These are phyloP conservation scores for Oppia nitens DNA, from an alignment of 1,140 invertebrate genomes.

Conservation along the genomic window DNA sequence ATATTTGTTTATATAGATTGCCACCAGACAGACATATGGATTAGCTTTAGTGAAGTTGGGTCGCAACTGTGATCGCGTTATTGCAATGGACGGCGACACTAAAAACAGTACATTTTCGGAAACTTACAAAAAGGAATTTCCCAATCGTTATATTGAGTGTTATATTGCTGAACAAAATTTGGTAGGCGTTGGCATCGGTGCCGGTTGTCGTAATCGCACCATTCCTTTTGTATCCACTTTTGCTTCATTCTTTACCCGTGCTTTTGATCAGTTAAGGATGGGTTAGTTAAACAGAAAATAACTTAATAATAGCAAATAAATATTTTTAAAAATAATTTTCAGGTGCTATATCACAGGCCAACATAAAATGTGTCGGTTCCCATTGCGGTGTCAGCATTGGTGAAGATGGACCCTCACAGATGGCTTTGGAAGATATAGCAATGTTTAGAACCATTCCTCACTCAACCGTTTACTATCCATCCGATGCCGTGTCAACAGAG, in stretches of 20 bases:
- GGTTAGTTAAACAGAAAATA: constrained; percentile 33
- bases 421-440: constrained; percentile 94
- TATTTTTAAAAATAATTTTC: too few species aligned
- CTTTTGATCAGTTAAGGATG: constrained; percentile 97
- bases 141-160: constrained; percentile 78
- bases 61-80: constrained; percentile 59
- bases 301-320: too few species aligned
- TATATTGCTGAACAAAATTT: constrained; percentile 98
- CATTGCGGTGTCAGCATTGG: constrained; percentile 83
- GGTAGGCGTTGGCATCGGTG: constrained; percentile 86
- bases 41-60: constrained; percentile 74
- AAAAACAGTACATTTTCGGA: constrained; percentile 97
- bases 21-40: constrained; percentile 87
- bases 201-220: constrained; percentile 66
- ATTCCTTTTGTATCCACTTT: constrained; percentile 91
- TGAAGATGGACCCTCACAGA: constrained; percentile 97
- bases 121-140: constrained; percentile 54
- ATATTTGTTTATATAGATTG: constrained; percentile 38
- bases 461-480: constrained; percentile 89
- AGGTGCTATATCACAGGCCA: constrained; percentile 83
- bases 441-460: constrained; percentile 85
- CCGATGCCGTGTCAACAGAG: constrained; percentile 85
- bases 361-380: constrained; percentile 85
- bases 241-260: constrained; percentile 89
- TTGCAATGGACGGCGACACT: constrained; percentile 87